Evolutionary conservation across 2,113 vertebrate genomes (phyloP), one percentile per base, ranked within the genome.

Genomic region (Heteronetta atricapilla): DNA sequence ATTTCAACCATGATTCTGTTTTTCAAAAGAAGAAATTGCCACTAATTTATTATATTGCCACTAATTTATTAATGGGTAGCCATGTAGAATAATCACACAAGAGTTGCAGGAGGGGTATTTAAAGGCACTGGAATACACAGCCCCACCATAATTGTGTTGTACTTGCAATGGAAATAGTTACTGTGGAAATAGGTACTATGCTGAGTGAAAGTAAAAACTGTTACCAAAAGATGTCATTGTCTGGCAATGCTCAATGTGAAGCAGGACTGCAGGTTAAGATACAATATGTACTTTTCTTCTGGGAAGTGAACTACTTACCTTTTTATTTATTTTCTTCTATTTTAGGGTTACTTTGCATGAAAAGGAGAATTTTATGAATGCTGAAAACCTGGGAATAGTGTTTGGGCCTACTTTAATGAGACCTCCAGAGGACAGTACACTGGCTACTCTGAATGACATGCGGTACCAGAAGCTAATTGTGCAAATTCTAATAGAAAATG

Each of bases 331-430:
- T 50, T 58, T 78, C 4, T 87, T 66, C 18, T 68, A 28, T 90
- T 96, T 60, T 96, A 99, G 99, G 97, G 99, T 99, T 90, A 99
- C 99, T 26, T 96, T 98, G 98, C 98, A 98, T 81, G 99, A 99
- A 97, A 99, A 99, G 95, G 98, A 99, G 72, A 99, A 99, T 96
- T 98, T 99, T 78, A 99, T 99, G 99, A 99, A 98, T 26, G 97
- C 99, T 56, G 99, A 99, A 97, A 99, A 99, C 82, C 98, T 99
- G 95, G 99, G 99, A 59, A 99, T 99, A 42, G 99, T 99, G 91
- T 99, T 99, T 81, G 99, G 99, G 40, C 99, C 99, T 25, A 99
- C 99, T 23, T 98, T 99, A 85, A 99, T 99, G 99, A 98, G 99
- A 96, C 98, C 99, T 11, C 99, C 99, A 1, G 99, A 99, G 97